Percentiles rank a stretch among this genome's conserved stretches.
These are phyloP conservation scores for Philopotamus ludificatus DNA, from an alignment of 1,140 invertebrate genomes.

Conservation along the genomic window DNA sequence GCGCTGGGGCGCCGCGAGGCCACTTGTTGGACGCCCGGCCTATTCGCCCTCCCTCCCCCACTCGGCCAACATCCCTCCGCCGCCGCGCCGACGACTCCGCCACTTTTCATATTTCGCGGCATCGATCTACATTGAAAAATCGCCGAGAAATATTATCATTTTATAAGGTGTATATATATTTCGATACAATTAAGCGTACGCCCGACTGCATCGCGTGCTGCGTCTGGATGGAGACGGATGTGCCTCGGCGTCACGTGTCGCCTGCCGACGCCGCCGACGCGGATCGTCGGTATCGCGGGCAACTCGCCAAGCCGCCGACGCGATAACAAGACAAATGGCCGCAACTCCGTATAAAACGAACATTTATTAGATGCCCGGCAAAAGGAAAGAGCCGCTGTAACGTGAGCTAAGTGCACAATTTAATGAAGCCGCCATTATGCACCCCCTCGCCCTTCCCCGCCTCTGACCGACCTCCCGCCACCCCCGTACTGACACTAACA, in stretches of 20 bases:
- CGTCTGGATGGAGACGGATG: not conserved
- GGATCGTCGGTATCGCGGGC: slow-evolving; percentile 21
- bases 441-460: not conserved
- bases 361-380: slow-evolving; percentile 39
- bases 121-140: too few relatives aligned
- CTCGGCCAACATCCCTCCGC: not conserved
- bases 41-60: not conserved
- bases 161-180: not conserved
- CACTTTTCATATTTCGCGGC: too few relatives aligned
- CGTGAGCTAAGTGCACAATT: slow-evolving; percentile 37
- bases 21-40: slow-evolving; percentile 33
- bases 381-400: slow-evolving; percentile 21
- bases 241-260: not conserved
- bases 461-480: too few relatives aligned
- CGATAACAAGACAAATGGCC: slow-evolving; percentile 39
- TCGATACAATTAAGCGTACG: not conserved
- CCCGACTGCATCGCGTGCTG: not conserved
- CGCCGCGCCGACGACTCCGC: too few relatives aligned
- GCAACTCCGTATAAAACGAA: slow-evolving; percentile 25
- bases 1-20: slow-evolving; percentile 23
- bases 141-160: not conserved
- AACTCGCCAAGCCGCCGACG: slow-evolving; percentile 33
- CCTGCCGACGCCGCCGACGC: slow-evolving; percentile 1
- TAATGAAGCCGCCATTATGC: slow-evolving; percentile 35
- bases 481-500: too few relatives aligned